A percentile compares a stretch with the other conserved stretches of the same genome.
Conservation (phyloP, 2,113 vertebrate genomes). For the Esox niger region DNA sequence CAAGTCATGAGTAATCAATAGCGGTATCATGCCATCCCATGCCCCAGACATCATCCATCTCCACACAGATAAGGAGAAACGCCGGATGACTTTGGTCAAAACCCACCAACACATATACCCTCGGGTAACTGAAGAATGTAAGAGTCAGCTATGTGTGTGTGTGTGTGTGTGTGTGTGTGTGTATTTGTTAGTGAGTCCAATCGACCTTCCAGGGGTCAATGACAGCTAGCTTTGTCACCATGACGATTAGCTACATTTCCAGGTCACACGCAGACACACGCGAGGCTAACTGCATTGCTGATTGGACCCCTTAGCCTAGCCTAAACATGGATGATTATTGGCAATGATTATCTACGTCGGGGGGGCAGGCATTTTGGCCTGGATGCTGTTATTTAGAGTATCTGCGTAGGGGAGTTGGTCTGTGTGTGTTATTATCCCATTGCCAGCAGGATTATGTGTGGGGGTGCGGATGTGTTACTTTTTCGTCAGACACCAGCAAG, state of each 20-base stretch:
- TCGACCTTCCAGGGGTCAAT: background rate
- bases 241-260: background rate
- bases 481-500: background rate
- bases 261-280: background rate
- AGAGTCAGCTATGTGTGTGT: conserved; percentile 19
- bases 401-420: too few relatives aligned
- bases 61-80: conserved; percentile 35
- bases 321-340: background rate
- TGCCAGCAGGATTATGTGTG: background rate
- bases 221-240: background rate
- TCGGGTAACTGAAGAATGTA: conserved; percentile 4
- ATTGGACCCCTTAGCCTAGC: background rate
- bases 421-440: too few relatives aligned
- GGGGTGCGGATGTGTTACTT: background rate
- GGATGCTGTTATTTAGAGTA: too few relatives aligned
- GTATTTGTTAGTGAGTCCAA: background rate
- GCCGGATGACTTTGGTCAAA: conserved; percentile 38
- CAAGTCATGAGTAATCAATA: conserved; percentile 53
- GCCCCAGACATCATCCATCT: conserved; percentile 55
- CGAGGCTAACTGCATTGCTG: too few relatives aligned
- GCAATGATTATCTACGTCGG: background rate
- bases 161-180: conserved; percentile 8
- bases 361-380: too few relatives aligned
- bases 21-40: conserved; percentile 46
- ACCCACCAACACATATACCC: conserved; percentile 3